These are phyloP conservation scores for Thomomys bottae DNA, from an alignment of 2,113 vertebrate species.

Conservation along the genomic window DNA sequence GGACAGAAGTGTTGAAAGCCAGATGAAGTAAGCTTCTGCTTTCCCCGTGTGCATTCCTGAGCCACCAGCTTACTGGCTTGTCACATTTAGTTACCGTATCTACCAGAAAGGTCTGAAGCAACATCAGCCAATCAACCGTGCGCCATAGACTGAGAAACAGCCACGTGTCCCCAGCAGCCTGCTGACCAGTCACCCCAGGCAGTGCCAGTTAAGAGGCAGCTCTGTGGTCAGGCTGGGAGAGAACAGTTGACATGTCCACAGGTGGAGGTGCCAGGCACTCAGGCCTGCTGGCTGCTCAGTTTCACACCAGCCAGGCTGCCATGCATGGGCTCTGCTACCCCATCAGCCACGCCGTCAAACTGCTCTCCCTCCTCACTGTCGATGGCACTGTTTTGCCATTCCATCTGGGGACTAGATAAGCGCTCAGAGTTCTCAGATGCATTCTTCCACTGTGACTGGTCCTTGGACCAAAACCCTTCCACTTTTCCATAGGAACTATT, in stretches of 20 bases:
- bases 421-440: conserved; percentile 85
- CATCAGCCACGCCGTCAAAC: conserved; percentile 85
- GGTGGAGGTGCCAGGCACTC: background rate
- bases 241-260: background rate
- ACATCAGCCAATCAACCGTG: conserved; percentile 56
- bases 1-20: conserved; percentile 83
- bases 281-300: conserved; percentile 90
- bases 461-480: conserved; percentile 90
- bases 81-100: conserved; percentile 85
- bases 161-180: conserved; percentile 49
- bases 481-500: conserved; percentile 90
- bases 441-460: conserved; percentile 88
- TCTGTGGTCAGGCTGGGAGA: conserved; percentile 74
- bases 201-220: conserved; percentile 76
- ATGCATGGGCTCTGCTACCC: conserved; percentile 87
- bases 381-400: conserved; percentile 89
- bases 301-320: conserved; percentile 87
- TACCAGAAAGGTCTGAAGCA: conserved; percentile 75
- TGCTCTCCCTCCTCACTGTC: conserved; percentile 89
- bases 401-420: conserved; percentile 86
- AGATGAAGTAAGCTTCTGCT: conserved; percentile 83
- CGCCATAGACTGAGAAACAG: conserved; percentile 57
- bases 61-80: conserved; percentile 79
- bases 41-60: conserved; percentile 83
- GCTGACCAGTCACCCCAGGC: conserved; percentile 70